These are phyloP conservation scores for Phenganax stokvisi DNA, from an alignment of 92 coral and sea anemone species.

Conservation along the genomic window DNA sequence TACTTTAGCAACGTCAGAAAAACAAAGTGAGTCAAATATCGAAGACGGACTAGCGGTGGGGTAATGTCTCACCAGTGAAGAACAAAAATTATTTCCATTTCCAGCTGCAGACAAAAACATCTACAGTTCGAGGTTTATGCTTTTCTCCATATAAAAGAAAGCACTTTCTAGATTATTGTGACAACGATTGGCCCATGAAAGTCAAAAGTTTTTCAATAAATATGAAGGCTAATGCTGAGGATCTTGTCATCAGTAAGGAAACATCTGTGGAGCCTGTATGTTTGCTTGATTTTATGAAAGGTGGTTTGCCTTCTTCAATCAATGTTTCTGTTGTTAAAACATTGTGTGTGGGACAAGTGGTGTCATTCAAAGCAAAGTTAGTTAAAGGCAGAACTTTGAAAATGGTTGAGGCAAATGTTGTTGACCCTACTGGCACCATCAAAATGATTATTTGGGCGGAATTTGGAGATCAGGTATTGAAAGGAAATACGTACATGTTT, in stretches of 20 bases:
- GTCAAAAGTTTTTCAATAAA: slow-evolving; percentile 24
- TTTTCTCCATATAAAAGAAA: slow-evolving; percentile 24
- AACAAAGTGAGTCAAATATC: background rate
- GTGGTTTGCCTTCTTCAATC: slow-evolving; percentile 35
- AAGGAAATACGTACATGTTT: slow-evolving; percentile 48
- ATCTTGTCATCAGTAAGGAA: slow-evolving; percentile 22
- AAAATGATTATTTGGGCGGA: slow-evolving; percentile 30
- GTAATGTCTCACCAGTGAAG: slow-evolving; percentile 34
- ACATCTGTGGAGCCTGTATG: slow-evolving; percentile 28
- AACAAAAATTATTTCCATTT: slow-evolving; percentile 23
- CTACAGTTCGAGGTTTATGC: slow-evolving; percentile 33
- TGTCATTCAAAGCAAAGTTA: slow-evolving; percentile 50
- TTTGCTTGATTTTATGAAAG: slow-evolving; percentile 27
- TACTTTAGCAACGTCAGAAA: background rate
- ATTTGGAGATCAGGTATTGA: slow-evolving; percentile 25
- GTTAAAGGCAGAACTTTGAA: slow-evolving; percentile 14
- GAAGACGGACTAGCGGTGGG: slow-evolving; percentile 14
- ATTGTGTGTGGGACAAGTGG: slow-evolving; percentile 44
- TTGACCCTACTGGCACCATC: slow-evolving; percentile 36
- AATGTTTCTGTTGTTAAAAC: slow-evolving; percentile 35
- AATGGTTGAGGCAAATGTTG: slow-evolving; percentile 35
- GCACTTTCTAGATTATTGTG: slow-evolving; percentile 31
- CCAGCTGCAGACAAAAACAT: slow-evolving; percentile 25
- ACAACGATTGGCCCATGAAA: slow-evolving; percentile 7
- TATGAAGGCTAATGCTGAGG: slow-evolving; percentile 29